Evolutionary conservation across 1,140 invertebrate species (phyloP), one percentile per base, ranked within the genome.

Genomic region (Cydia pomonella): DNA sequence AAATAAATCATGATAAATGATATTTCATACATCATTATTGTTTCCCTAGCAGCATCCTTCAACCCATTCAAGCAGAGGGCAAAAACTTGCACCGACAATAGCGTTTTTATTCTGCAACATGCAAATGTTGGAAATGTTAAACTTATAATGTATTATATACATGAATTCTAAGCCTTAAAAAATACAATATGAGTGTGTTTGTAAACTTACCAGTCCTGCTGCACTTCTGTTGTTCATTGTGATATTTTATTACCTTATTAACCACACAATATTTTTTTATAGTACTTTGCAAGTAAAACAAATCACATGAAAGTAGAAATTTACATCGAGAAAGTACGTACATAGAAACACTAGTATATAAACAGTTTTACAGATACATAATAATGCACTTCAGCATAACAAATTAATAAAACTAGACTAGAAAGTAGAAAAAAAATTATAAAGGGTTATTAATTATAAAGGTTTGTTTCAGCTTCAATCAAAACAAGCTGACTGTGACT

Each of bases 201-300:
- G 2, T 29, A 50, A 76, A 84, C 85, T 85, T 80, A 90, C 88
- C 81, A 88, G 75, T 47, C 87, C 85, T 50, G 88, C 87, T 76
- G 88, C 88, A 73, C 82, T 81, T 77, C 76, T 82, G 63, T 83
- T 84, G 74, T 84, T 82, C 87, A 88, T 87, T 41, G 10, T 77
- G 74, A 6, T 27, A 59, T 18, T 59, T 59, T 59, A 59, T 59
- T 59, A 7, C 7, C 9, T 59, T 23, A 59, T 59, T 59, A 23
- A 59, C 12, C 18, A 59, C 21, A 59, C 18, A 10, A 21, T 12
- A 10, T n/a, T 18, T 38, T 59, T 53, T 18, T 53, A 18, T 53
- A 21, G 47, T 50, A 5, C 29, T 33, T 41, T 41, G 3, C 3
- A 59, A 23, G 18, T 23, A 23, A 18, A 59, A 59, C 53, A 23